phyloP scores from a whole-genome alignment of 2,888 invertebrate genomes.

The Pristionchus entomophagus region DNA sequence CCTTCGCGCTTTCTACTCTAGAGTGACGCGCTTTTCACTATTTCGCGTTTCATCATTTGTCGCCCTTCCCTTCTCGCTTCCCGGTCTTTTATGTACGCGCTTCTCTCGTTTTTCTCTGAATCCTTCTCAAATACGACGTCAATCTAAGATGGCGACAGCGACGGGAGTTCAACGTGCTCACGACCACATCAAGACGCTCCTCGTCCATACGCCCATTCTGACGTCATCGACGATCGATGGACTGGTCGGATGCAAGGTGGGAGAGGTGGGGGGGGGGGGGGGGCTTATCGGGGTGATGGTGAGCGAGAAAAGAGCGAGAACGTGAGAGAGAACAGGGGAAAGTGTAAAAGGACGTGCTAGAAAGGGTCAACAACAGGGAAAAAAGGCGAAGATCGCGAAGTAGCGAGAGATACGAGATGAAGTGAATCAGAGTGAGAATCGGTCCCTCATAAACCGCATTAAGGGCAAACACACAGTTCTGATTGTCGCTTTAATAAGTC shows the following conservation, averaged over 20 bases:
- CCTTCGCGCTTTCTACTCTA: not conserved
- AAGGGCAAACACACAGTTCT: too few species aligned
- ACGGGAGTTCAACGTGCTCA: not conserved
- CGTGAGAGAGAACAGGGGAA: too few species aligned
- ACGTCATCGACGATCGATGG: slow-evolving; percentile 39
- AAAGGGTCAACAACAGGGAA: not conserved
- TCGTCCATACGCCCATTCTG: slow-evolving; percentile 21
- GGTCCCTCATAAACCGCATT: too few species aligned
- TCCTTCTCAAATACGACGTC: not conserved
- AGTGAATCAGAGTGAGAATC: too few species aligned
- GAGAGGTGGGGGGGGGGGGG: too few species aligned
- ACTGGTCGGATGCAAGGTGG: slow-evolving; percentile 43
- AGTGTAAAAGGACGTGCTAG: not conserved
- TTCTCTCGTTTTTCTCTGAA: not conserved
- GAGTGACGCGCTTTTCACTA: not conserved
- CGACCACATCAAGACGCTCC: not conserved
- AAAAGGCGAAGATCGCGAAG: too few species aligned
- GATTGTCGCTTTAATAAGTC: too few species aligned
- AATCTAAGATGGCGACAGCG: not conserved
- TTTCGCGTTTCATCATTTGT: not conserved
- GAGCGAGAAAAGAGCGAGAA: too few species aligned
- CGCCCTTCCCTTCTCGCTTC: not conserved
- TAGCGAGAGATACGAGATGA: too few species aligned
- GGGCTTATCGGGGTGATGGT: too few species aligned
- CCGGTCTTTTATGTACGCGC: not conserved